phyloP scores from a whole-genome alignment of 2,113 vertebrate genomes.

The Prietella phreatophila region DNA sequence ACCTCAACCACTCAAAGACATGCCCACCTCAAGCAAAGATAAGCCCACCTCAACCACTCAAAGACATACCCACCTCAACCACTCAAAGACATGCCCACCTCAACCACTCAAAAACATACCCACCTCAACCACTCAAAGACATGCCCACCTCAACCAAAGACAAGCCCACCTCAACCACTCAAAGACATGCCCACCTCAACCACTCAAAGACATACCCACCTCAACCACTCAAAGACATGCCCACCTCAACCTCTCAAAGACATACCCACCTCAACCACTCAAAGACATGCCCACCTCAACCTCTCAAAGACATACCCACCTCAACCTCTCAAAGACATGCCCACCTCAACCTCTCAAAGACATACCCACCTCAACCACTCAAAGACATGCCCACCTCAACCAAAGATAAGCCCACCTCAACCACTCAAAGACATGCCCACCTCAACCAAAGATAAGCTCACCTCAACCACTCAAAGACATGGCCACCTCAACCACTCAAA shows the following conservation, averaged over 20 bases:
- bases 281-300: too few species aligned
- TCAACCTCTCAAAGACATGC: background rate
- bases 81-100: background rate
- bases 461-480: background rate
- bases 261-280: background rate
- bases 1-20: background rate
- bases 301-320: too few species aligned
- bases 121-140: background rate
- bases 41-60: background rate
- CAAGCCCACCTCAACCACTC: background rate
- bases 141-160: background rate
- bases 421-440: background rate
- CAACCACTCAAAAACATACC: too few species aligned
- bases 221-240: background rate
- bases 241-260: background rate
- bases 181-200: background rate
- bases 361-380: background rate
- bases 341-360: background rate
- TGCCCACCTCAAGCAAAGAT: background rate
- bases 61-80: background rate
- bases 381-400: background rate
- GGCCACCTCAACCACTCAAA: too few species aligned
- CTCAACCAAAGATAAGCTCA: background rate
- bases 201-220: background rate
- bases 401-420: background rate